Evolutionary conservation across 2,113 vertebrate genomes (phyloP).

Genomic region (Vulpes lagopus): DNA sequence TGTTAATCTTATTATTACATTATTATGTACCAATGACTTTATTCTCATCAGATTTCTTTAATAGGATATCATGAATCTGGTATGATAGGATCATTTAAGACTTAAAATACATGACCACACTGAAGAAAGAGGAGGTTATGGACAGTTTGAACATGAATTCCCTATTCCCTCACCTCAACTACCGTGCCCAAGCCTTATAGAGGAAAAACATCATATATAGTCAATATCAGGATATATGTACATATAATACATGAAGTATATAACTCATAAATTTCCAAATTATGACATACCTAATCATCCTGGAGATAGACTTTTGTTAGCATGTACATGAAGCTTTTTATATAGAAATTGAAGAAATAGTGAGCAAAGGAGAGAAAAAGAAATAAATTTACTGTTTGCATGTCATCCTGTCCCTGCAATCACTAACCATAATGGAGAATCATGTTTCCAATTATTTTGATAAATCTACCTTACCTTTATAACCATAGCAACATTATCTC

Average conservation of each 20-base stretch:
- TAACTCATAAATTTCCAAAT: constrained; percentile 62
- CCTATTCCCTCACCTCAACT: background rate
- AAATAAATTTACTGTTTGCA: constrained; percentile 80
- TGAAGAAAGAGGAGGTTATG: background rate
- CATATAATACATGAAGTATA: background rate
- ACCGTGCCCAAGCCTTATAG: background rate
- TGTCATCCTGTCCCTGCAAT: constrained; percentile 74
- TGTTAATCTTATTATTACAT: background rate
- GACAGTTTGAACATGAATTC: background rate
- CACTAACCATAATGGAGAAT: constrained; percentile 79
- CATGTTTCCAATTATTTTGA: constrained; percentile 85
- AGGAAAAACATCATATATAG: background rate
- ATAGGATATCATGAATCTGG: background rate
- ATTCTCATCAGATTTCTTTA: background rate
- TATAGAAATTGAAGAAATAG: constrained; percentile 32
- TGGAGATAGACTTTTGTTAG: constrained; percentile 39
- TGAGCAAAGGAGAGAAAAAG: constrained; percentile 39
- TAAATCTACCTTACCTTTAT: constrained; percentile 85
- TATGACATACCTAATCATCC: constrained; percentile 60
- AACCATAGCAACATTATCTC: constrained; percentile 83
- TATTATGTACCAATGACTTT: background rate
- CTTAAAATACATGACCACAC: background rate
- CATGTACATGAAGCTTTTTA: constrained; percentile 55
- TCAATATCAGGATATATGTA: background rate
- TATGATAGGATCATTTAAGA: background rate